These are phyloP conservation scores for Pyrochroa serraticornis DNA, from an alignment of 2,888 invertebrate genomes.

Conservation along the genomic window DNA sequence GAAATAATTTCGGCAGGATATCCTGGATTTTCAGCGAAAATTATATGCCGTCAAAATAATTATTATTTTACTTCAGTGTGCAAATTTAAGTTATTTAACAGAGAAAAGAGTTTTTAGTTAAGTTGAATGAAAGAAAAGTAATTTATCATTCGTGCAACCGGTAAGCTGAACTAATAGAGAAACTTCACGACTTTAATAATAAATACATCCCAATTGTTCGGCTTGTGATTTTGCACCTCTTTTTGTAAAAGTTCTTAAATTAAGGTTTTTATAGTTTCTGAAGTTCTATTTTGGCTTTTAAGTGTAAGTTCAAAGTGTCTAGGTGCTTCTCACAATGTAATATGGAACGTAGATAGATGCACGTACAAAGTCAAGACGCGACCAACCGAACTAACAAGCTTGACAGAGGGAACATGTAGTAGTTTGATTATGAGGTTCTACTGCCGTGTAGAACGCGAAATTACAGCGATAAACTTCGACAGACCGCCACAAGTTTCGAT, in stretches of 20 bases:
- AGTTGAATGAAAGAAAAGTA: not conserved
- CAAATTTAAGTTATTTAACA: too few species aligned
- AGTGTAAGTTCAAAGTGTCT: not conserved
- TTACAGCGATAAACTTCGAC: constrained; percentile 3
- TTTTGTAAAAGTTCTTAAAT: not conserved
- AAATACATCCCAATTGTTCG: not conserved
- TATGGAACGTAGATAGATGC: not conserved
- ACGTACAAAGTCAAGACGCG: constrained; percentile 3
- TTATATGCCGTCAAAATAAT: too few species aligned
- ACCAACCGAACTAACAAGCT: constrained; percentile 2
- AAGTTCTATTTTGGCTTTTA: not conserved
- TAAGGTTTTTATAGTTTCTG: not conserved
- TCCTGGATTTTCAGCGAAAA: too few species aligned
- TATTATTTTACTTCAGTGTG: too few species aligned
- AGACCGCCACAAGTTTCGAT: constrained; percentile 1
- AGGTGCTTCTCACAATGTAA: not conserved
- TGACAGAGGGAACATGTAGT: not conserved
- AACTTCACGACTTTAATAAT: not conserved
- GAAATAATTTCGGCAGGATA: too few species aligned
- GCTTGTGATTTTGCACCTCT: not conserved
- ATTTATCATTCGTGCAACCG: not conserved
- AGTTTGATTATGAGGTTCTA: constrained; percentile 1
- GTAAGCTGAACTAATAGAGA: not conserved
- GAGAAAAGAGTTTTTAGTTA: too few species aligned
- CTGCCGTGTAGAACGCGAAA: constrained; percentile 1